Evolutionary conservation across 1,140 invertebrate species (phyloP), one percentile per base, ranked within the genome.

Genomic region (Sesamia nonagrioides): DNA sequence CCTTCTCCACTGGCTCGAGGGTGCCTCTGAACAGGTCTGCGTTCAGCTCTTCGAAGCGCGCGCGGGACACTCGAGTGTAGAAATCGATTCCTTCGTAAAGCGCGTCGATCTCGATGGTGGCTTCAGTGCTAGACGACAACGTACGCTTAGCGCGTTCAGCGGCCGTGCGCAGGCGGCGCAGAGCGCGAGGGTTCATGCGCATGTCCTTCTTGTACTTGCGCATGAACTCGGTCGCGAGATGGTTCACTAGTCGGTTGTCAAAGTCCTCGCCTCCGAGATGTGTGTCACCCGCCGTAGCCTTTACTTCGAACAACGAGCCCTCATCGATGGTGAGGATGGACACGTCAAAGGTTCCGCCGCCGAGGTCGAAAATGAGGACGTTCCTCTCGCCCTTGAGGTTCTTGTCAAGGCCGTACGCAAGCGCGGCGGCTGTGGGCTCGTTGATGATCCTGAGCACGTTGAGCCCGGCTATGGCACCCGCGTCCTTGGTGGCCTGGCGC

Each of bases 401-500:
- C 86, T 97, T 97, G 85, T 98, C 97, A 92, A 96, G 96, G 90
- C 96, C 98, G 96, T 96, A 97, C 56, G 97, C 96, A 77, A 97
- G 92, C 50, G 97, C 97, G 52, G 97, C 97, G 50, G 97, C 97
- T 5, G 97, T 97, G 78, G 97, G 27, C 27, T 27, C 27, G 27
- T 27, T 27, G 3, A 27, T 27, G 27, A 27, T 27, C 27, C 27
- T 27, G 27, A 27, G 27, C 27, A 27, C 27, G 27, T 27, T 27
- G 27, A 27, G 27, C 27, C 27, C 27, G 27, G 97, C 96, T 82
- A 96, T 97, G 94, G 92, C 96, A 69, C 95, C 97, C 56, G 95
- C 97, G 95, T 95, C 97, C 84, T 98, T 98, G 56, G 98, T 98
- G 80, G 98, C 98, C 95, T 98, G 98, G 92, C 98, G 96, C 94